Percentiles rank a stretch among this genome's conserved stretches.
Evolutionary conservation across 30 jellyfish, hydroid and myxozoan genomes (phyloP).

Genomic region (Hydractinia echinata): DNA sequence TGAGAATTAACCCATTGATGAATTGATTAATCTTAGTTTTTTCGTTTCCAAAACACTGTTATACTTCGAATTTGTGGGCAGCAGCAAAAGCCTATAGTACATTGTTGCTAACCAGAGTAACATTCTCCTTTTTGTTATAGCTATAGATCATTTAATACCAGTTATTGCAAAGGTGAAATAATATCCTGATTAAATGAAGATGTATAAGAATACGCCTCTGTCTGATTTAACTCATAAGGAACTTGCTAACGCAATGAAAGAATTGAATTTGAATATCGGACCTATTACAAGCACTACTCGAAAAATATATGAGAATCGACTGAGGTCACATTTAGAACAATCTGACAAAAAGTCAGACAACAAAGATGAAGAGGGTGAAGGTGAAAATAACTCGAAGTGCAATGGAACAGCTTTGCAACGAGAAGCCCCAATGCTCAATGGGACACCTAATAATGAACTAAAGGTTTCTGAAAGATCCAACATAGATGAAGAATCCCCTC

Average conservation of each 20-base stretch:
- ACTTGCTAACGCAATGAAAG: conserved; percentile 45
- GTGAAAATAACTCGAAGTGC: neutral
- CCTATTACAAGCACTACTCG: conserved; percentile 75
- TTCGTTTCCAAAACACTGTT: too few species aligned
- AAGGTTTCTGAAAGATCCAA: neutral
- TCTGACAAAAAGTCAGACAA: neutral
- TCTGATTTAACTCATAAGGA: conserved; percentile 47
- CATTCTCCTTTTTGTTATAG: too few species aligned
- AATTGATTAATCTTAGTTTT: too few species aligned
- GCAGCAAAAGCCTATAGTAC: too few species aligned
- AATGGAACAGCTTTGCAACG: conserved; percentile 9
- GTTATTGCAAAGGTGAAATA: too few species aligned
- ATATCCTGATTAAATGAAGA: neutral
- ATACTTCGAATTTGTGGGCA: too few species aligned
- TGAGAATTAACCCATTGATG: too few species aligned
- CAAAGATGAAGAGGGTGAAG: neutral
- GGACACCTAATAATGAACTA: neutral
- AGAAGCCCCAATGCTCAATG: conserved; percentile 2
- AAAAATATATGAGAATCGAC: conserved; percentile 57
- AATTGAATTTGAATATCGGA: conserved; percentile 43
- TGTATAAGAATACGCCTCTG: conserved; percentile 9
- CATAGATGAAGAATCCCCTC: neutral
- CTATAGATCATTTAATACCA: too few species aligned
- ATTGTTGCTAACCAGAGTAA: too few species aligned
- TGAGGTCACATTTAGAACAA: conserved; percentile 35